A percentile compares a stretch with the other conserved stretches of the same genome.
Evolutionary conservation across 2,888 invertebrate genomes (phyloP).

Genomic region (Priocnemis perturbator): DNA sequence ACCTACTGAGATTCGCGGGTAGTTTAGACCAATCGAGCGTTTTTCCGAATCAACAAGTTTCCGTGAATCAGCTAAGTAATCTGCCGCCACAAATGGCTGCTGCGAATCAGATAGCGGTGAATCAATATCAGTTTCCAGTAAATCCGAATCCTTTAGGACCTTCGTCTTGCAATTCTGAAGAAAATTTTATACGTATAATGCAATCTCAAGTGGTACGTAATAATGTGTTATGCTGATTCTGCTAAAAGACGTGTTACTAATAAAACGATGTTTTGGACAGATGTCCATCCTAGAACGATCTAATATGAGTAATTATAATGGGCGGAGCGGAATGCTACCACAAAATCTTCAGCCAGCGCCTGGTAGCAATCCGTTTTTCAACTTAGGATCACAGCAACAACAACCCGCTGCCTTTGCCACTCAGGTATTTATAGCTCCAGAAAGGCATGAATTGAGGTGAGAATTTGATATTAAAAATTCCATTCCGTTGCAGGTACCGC

Average conservation of each 20-base stretch:
- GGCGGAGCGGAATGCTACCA: slow-evolving; percentile 71
- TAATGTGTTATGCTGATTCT: too few relatives aligned
- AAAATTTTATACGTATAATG: slow-evolving; percentile 61
- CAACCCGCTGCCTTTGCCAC: slow-evolving; percentile 52
- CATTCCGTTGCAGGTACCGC: slow-evolving; percentile 71
- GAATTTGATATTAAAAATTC: neutral
- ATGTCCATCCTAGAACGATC: slow-evolving; percentile 67
- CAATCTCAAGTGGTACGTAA: slow-evolving; percentile 67
- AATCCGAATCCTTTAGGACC: slow-evolving; percentile 59
- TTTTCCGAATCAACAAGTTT: slow-evolving; percentile 58
- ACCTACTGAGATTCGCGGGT: slow-evolving; percentile 54
- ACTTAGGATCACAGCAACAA: slow-evolving; percentile 62
- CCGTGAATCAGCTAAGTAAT: slow-evolving; percentile 61
- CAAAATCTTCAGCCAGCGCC: slow-evolving; percentile 72
- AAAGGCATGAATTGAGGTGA: neutral
- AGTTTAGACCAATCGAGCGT: slow-evolving; percentile 59
- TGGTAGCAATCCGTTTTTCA: slow-evolving; percentile 73
- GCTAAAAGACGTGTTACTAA: neutral
- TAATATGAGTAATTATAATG: slow-evolving; percentile 63
- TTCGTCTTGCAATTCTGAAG: slow-evolving; percentile 55
- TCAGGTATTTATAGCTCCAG: slow-evolving; percentile 55
- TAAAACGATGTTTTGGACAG: slow-evolving; percentile 41
- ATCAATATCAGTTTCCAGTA: slow-evolving; percentile 62
- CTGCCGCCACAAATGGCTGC: slow-evolving; percentile 65
- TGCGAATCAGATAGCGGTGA: slow-evolving; percentile 61